phyloP scores from a whole-genome alignment of 2,797 vertebrate species.

The Spinibarbus caldwelli region DNA sequence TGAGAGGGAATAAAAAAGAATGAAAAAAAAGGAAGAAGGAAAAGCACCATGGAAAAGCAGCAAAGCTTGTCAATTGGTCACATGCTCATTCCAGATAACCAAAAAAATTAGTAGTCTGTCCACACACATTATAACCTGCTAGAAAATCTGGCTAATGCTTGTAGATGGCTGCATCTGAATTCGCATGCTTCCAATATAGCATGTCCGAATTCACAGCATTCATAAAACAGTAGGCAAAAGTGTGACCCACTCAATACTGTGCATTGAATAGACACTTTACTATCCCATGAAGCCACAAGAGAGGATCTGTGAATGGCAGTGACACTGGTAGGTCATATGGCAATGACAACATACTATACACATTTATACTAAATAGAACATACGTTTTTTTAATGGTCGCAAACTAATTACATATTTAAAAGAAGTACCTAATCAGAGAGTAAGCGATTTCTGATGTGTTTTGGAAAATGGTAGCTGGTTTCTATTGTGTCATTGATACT shows the following conservation, averaged over 20 bases:
- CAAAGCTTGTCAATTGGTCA: constrained; percentile 25
- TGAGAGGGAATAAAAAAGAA: constrained; percentile 65
- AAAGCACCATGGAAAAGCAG: constrained; percentile 15
- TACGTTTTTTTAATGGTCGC: neutral
- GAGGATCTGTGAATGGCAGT: neutral
- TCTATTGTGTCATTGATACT: neutral
- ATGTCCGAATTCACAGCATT: neutral
- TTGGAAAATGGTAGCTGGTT: neutral
- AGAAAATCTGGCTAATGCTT: neutral
- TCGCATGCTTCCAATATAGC: neutral
- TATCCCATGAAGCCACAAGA: neutral
- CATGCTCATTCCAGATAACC: constrained; percentile 35
- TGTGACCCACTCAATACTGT: neutral
- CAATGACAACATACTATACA: neutral
- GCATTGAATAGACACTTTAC: neutral
- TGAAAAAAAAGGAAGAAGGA: constrained; percentile 19
- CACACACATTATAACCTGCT: constrained; percentile 60
- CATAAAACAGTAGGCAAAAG: neutral
- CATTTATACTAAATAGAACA: neutral
- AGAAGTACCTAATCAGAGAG: neutral
- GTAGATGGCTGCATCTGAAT: neutral
- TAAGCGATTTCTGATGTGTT: neutral
- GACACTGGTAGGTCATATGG: neutral
- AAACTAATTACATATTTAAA: neutral
- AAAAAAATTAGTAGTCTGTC: constrained; percentile 46